Evolutionary conservation across 2,797 vertebrate species (phyloP), one percentile per base, ranked within the genome.

Genomic region (Phataginus tricuspis): DNA sequence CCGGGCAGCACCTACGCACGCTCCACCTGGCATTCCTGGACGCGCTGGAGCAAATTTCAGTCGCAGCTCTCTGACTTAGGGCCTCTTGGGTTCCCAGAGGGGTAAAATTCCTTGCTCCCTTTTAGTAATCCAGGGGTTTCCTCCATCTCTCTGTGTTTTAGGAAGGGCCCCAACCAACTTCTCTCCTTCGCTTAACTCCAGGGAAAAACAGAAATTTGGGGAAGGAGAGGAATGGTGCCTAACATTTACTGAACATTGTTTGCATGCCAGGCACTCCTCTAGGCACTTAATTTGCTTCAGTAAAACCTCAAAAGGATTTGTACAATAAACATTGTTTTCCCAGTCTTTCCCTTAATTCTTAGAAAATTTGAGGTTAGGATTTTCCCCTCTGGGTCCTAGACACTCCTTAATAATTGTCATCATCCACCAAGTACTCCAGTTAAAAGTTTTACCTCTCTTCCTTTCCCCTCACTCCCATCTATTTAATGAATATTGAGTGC

Each of bases 301-400:
- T 83, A 53, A 94, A 86, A 68, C 29, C 49, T 74, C 49, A 92
- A 82, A 93, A 86, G 69, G n/a, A 25, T 8, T 72, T 72, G 63
- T 59, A 55, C 77, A 51, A 55, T 85, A 94, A 83, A 42, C 64
- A 51, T 61, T 78, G 49, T 84, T 42, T 90, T 31, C 53, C 61
- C 57, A 86, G 90, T 42, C 82, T 72, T 2, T 45, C 42, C 42
- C 10, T 45, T 45, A 45, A 45, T 45, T 45, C 42, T 45, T 45
- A 45, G 77, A 83, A 83, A 82, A 78, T n/a, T 16, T 27, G 34
- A 85, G 55, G 53, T 63, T 63, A 74, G 66, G 13, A 8, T 37
- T 68, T 59, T 25, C 51, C 51, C 37, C 69, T 77, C 83, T 87
- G 55, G n/a, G 53, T 31, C 69, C 4, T 25, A 74, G 37, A 23